Evolutionary conservation across 2,888 invertebrate genomes (phyloP).

Genomic region (Tineola bisselliella): DNA sequence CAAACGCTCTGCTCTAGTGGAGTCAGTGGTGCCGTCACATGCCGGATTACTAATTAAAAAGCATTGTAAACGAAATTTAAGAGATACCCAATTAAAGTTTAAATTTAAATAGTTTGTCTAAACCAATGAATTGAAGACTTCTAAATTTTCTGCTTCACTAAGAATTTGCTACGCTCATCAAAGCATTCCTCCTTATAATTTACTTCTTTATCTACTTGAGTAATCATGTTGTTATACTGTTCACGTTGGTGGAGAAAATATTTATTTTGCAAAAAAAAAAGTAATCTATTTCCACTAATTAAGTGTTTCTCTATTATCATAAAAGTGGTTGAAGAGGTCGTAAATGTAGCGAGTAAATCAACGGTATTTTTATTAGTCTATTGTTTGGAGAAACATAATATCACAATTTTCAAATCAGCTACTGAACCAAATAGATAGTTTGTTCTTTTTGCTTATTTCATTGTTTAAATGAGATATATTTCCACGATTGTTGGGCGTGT

Average conservation of each 20-base stretch:
- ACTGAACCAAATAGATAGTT: not conserved
- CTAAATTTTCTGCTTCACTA: slow-evolving; percentile 14
- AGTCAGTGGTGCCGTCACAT: too few relatives aligned
- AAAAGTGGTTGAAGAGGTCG: not conserved
- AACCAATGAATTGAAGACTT: not conserved
- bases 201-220: not conserved
- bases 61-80: not conserved
- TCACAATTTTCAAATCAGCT: not conserved
- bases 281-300: not conserved
- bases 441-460: not conserved
- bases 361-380: not conserved
- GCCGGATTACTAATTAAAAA: too few relatives aligned
- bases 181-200: not conserved
- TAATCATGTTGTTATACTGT: not conserved
- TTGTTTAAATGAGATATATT: not conserved
- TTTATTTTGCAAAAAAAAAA: not conserved
- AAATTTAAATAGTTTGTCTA: not conserved
- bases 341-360: not conserved
- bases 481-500: not conserved
- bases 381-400: not conserved
- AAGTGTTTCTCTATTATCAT: not conserved
- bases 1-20: too few relatives aligned
- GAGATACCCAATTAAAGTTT: not conserved
- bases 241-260: not conserved
- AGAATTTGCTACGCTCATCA: not conserved